These are phyloP conservation scores for Pelochelys cantorii DNA, from an alignment of 2,797 vertebrate species.

Conservation along the genomic window DNA sequence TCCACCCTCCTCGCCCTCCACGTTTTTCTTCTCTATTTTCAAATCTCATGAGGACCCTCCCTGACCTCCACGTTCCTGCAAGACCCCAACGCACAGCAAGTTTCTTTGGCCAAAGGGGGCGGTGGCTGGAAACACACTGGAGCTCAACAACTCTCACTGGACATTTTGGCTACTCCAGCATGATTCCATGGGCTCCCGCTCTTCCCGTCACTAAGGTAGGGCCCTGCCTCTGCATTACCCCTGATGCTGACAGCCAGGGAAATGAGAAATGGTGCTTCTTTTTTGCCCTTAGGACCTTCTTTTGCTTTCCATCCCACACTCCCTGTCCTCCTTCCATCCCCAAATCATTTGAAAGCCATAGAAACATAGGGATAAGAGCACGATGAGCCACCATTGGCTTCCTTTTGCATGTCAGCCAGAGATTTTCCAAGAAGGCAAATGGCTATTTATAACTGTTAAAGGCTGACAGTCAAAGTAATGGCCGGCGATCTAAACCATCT, in stretches of 20 bases:
- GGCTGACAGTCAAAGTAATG: slow-evolving; percentile 45
- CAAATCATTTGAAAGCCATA: not conserved
- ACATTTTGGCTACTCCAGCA: not conserved
- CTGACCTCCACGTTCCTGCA: rapidly evolving
- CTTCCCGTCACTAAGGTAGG: not conserved
- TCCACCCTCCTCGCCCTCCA: not conserved
- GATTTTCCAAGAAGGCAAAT: not conserved
- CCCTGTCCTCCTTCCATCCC: not conserved
- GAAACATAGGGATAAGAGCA: rapidly evolving
- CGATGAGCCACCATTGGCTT: not conserved
- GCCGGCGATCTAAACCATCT: slow-evolving; percentile 47
- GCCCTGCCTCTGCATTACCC: not conserved
- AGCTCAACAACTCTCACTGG: not conserved
- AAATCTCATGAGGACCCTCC: too few species aligned
- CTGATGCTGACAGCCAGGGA: not conserved
- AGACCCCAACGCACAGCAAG: not conserved
- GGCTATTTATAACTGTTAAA: not conserved
- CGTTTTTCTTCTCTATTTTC: not conserved
- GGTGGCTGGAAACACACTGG: not conserved
- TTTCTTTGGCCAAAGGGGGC: not conserved
- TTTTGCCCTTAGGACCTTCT: not conserved
- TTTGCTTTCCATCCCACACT: not conserved
- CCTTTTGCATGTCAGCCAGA: slow-evolving; percentile 26
- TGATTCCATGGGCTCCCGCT: not conserved
- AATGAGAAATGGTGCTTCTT: not conserved